Base-by-base conservation (phyloP, 2,113 vertebrate species). In the Aramus guarauna region DNA sequence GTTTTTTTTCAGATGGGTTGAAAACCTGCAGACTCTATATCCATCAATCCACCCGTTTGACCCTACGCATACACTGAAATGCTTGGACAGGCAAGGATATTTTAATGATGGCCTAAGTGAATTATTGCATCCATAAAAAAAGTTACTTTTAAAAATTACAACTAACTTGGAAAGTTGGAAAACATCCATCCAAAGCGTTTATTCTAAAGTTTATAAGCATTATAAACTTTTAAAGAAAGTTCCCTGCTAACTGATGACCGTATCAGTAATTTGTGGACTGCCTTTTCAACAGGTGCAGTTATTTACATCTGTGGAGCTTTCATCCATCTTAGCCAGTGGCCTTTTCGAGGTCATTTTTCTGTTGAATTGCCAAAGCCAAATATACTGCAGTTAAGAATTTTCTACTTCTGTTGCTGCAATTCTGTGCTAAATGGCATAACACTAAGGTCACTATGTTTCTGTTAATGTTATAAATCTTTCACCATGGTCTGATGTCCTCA, bases 321-420 rank as follows among this genome's bases (percentile, higher is more conserved):
- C 32, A 15, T 58, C 67, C 29, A 37, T 48, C 45, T 41, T 32
- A 64, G 23, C 39, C 48, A 30, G 39, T 14, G n/a, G 20, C 29
- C 41, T 81, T 88, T 85, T 47, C 0, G 0, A 86, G 68, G 43
- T 64, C 5, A 45, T 60, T 76, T 90, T 26, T 90, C 52, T 84
- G 8, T 21, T 74, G 12, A 89, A 60, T 8, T 75, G 60, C 11
- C 48, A 58, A 86, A 89, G 48, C 27, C 45, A 91, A 94, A 75
- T 39, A 50, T 5, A 72, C 39, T 1, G 2, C 27, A 63, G 22
- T 68, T 47, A 36, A 48, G 47, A 73, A 32, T 64, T 81, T 81
- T 91, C 39, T 84, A 13, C 64, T 80, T 88, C 43, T 81, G 34
- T 71, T 85, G 80, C 92, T 85, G 91, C 80, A 95, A 87, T 82